Evolutionary conservation across 2,888 invertebrate genomes (phyloP), one percentile per base, ranked within the genome.

Genomic region (Trissolcus japonicus): DNA sequence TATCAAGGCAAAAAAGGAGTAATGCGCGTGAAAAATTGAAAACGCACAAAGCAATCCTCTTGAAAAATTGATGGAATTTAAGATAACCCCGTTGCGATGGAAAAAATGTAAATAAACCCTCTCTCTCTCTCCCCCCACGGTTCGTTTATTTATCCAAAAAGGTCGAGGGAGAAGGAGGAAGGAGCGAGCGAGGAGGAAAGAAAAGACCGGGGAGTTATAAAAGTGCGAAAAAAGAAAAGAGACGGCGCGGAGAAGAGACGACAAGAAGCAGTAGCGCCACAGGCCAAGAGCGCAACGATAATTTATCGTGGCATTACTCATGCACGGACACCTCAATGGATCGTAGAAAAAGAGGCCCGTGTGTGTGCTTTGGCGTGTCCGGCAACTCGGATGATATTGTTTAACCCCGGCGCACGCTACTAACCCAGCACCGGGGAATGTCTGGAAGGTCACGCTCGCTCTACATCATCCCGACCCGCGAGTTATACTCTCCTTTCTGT

Each of bases 251-350:
- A 68, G 67, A 55, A 68, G 57, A 77, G 73, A 65, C 72, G 76
- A 74, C 67, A 79, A 69, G 54, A 63, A 63, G 77, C 77, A 63
- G 77, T 77, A 77, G 77, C 76, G 76, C 71, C 76, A 76, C 60
- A 60, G 76, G 76, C 69, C 60, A 65, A 59, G 59, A 76, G 57
- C 65, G 60, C 79, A 78, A 82, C 76, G 79, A 79, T 86, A 87
- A 87, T 87, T 86, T 87, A 87, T 87, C 83, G 84, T 82, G 78
- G 85, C 86, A 86, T 86, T 86, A 86, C 86, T 86, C 86, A 86
- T 80, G 69, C 82, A 83, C 85, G 83, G 86, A 86, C 86, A 86
- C 86, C 84, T 86, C 82, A 86, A 86, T 86, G 86, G 86, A 81
- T 83, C 79, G 40, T 40, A 63, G 67, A 67, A 59, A 80, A 71